Evolutionary conservation across 2,888 invertebrate species (phyloP).

Genomic region (Aspidiotus rigidus): DNA sequence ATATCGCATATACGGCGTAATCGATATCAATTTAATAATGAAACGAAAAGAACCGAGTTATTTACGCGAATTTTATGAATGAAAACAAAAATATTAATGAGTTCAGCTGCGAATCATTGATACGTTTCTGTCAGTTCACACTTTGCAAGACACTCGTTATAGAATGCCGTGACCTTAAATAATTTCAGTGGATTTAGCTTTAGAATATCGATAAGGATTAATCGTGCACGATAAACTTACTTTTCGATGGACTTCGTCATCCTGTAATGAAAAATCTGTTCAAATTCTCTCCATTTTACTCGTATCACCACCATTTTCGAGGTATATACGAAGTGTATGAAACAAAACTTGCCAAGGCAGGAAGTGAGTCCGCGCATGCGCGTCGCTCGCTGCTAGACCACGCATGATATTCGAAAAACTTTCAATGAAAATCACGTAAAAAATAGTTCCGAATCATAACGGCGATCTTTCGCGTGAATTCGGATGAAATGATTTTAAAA

Average conservation of each 20-base stretch:
- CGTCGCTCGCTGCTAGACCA: slow-evolving; percentile 3
- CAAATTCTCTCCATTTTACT: slow-evolving; percentile 69
- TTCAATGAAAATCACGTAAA: slow-evolving; percentile 30
- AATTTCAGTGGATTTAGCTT: not conserved
- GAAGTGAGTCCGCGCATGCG: slow-evolving; percentile 30
- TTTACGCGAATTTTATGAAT: slow-evolving; percentile 13
- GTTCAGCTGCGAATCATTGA: slow-evolving; percentile 25
- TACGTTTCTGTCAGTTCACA: slow-evolving; percentile 8
- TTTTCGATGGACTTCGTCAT: slow-evolving; percentile 87
- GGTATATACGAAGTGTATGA: slow-evolving; percentile 44
- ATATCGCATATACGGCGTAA: too few relatives aligned
- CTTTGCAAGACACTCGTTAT: not conserved
- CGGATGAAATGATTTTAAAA: slow-evolving; percentile 8
- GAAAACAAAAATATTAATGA: slow-evolving; percentile 28
- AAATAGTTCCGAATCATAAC: slow-evolving; percentile 22
- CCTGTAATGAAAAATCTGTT: slow-evolving; percentile 74
- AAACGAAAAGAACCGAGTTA: not conserved
- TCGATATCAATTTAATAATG: too few relatives aligned
- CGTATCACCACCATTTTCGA: slow-evolving; percentile 75
- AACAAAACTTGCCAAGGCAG: slow-evolving; percentile 32
- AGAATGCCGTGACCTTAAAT: not conserved
- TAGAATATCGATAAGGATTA: not conserved
- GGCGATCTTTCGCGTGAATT: not conserved
- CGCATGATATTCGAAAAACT: slow-evolving; percentile 30
- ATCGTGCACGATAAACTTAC: slow-evolving; percentile 52